phyloP scores from a whole-genome alignment of 2,113 vertebrate species.

The Cavia aperea region DNA sequence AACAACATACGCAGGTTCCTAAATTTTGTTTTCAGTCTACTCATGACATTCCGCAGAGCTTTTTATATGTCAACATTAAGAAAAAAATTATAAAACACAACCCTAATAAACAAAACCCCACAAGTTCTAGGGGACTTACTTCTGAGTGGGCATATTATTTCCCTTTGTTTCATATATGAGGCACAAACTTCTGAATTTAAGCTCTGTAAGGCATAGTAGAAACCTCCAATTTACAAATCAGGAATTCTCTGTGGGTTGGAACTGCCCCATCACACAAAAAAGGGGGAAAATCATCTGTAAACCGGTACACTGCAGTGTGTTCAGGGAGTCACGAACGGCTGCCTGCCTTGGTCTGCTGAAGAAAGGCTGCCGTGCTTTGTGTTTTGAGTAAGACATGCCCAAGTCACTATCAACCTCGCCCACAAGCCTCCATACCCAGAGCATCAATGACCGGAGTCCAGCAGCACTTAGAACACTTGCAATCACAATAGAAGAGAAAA shows the following conservation, averaged over 20 bases:
- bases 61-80: conserved; percentile 72
- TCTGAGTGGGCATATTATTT: conserved; percentile 62
- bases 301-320: conserved; percentile 72
- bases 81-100: background rate
- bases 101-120: background rate
- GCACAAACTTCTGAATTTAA: conserved; percentile 78
- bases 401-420: conserved; percentile 67
- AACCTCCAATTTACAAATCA: conserved; percentile 73
- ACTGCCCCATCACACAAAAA: conserved; percentile 67
- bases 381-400: conserved; percentile 69
- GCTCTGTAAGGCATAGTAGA: conserved; percentile 85
- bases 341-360: conserved; percentile 68
- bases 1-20: conserved; percentile 72
- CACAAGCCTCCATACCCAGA: conserved; percentile 68
- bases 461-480: conserved; percentile 72
- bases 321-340: conserved; percentile 69
- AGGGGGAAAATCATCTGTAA: conserved; percentile 72
- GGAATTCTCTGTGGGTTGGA: conserved; percentile 74
- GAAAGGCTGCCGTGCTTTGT: conserved; percentile 48
- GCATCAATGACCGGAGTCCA: conserved; percentile 60
- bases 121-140: conserved; percentile 42
- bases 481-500: conserved; percentile 74
- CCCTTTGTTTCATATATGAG: conserved; percentile 76
- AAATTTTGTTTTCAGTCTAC: conserved; percentile 58
- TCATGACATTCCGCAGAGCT: conserved; percentile 73